A percentile compares a stretch with the other conserved stretches of the same genome.
phyloP scores from a whole-genome alignment of 2,113 vertebrate species.

The Onychorhynchus coronatus region DNA sequence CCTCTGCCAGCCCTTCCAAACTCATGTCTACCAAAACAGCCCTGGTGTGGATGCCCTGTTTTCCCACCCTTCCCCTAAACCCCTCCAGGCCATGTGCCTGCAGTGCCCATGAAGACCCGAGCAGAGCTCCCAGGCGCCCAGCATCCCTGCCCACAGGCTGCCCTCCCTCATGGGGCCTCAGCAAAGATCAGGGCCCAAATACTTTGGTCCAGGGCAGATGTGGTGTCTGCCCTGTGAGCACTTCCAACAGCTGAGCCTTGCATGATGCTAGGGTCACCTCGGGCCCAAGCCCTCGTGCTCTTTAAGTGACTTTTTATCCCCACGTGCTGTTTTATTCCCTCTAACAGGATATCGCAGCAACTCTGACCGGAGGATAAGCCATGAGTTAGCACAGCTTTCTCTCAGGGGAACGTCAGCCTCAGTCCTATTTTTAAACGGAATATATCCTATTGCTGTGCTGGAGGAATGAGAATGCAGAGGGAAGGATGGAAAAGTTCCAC shows the following conservation, averaged over 20 bases:
- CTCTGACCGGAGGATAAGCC: neutral
- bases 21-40: rapidly evolving
- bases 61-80: too few relatives aligned
- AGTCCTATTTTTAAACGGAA: constrained; percentile 54
- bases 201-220: neutral
- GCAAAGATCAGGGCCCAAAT: neutral
- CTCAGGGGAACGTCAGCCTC: constrained; percentile 35
- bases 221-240: rapidly evolving
- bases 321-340: neutral
- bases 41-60: rapidly evolving
- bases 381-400: constrained; percentile 46
- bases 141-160: neutral
- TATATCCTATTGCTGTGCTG: neutral
- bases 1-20: neutral
- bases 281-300: neutral
- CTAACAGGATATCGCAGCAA: neutral
- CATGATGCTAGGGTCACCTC: neutral
- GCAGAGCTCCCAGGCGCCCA: neutral
- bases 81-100: rapidly evolving
- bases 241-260: neutral
- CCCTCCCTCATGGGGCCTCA: rapidly evolving
- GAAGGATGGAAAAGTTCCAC: neutral
- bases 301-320: neutral
- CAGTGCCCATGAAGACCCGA: rapidly evolving
- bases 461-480: neutral